Conservation (phyloP, 2,113 vertebrate species). For the Bubo blakistoni region DNA sequence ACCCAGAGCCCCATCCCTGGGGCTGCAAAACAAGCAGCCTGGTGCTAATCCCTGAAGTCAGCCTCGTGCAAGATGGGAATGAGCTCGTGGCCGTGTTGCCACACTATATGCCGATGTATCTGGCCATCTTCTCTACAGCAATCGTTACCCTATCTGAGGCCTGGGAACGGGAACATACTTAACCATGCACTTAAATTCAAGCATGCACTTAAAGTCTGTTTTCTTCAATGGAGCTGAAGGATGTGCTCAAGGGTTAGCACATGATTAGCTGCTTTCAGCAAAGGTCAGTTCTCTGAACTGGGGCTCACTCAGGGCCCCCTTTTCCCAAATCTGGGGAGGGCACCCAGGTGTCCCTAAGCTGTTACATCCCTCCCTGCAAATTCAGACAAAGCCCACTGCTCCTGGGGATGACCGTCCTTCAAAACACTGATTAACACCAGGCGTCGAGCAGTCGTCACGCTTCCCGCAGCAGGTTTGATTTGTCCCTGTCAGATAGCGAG, state of each 20-base stretch:
- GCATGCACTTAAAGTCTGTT: neutral
- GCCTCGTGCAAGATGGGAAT: neutral
- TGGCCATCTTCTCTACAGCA: neutral
- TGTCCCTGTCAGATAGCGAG: neutral
- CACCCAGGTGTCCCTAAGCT: neutral
- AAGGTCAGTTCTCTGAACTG: neutral
- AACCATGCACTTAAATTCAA: neutral
- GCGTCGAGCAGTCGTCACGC: fast-evolving
- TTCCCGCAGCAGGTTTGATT: neutral
- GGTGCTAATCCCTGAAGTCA: neutral
- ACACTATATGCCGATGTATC: neutral
- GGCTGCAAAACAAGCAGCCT: neutral
- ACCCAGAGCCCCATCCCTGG: neutral
- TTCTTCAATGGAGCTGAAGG: neutral
- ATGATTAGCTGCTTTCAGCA: neutral
- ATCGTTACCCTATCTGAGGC: neutral
- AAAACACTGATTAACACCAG: neutral
- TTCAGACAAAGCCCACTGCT: neutral
- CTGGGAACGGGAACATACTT: neutral
- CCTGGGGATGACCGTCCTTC: neutral
- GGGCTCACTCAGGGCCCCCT: neutral
- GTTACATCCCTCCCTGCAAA: neutral
- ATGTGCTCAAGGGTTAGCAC: neutral
- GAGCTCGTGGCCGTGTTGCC: neutral
- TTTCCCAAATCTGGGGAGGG: neutral